phyloP scores from a whole-genome alignment of 2,113 vertebrate species.

The Calyptomena viridis region DNA sequence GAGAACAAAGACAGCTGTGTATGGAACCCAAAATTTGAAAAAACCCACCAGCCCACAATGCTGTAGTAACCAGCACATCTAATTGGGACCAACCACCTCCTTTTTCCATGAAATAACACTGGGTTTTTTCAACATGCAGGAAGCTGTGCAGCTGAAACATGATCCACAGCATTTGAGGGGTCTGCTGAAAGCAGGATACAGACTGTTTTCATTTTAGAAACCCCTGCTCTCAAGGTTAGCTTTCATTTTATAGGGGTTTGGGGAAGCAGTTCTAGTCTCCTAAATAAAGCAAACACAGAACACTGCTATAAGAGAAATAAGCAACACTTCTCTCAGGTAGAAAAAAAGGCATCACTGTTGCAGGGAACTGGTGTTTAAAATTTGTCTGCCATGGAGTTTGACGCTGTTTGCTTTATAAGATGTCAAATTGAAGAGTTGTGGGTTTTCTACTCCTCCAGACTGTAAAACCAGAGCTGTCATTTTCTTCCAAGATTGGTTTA shows the following conservation, averaged over 20 bases:
- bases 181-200: not conserved
- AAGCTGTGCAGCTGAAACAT: constrained; percentile 47
- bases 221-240: not conserved
- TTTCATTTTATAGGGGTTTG: constrained; percentile 9
- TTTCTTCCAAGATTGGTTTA: constrained; percentile 61
- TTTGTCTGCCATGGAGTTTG: not conserved
- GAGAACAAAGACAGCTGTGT: constrained; percentile 59
- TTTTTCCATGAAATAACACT: constrained; percentile 66
- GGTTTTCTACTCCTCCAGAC: constrained; percentile 16
- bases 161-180: constrained; percentile 30
- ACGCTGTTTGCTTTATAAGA: constrained; percentile 28
- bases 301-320: not conserved
- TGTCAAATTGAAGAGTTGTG: not conserved
- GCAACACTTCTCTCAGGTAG: not conserved
- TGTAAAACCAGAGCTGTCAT: constrained; percentile 50
- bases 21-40: constrained; percentile 20
- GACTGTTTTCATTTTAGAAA: constrained; percentile 1
- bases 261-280: not conserved
- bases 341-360: constrained; percentile 11
- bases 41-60: not conserved
- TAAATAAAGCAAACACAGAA: constrained; percentile 7
- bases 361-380: not conserved
- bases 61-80: not conserved
- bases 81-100: constrained; percentile 7
- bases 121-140: constrained; percentile 46